A percentile compares a stretch with the other conserved stretches of the same genome.
Conservation (phyloP, 2,797 vertebrate species). For the Eremophila alpestris region DNA sequence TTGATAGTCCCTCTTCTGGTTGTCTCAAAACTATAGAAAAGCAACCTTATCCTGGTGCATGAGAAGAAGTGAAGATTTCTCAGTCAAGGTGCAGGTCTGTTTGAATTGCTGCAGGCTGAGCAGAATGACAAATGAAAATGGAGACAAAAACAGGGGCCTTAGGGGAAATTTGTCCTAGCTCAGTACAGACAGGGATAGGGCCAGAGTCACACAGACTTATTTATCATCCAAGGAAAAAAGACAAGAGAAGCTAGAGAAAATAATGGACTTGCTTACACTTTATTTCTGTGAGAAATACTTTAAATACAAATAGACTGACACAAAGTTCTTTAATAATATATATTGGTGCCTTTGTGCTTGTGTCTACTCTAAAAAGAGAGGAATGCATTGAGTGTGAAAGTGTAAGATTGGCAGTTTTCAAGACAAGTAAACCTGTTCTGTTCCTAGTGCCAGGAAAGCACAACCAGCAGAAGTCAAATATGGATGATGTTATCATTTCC, state of each 20-base stretch:
- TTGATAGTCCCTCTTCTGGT: neutral
- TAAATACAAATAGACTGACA: neutral
- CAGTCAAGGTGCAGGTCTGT: conserved; percentile 39
- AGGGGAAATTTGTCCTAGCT: conserved; percentile 53
- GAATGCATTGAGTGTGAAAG: neutral
- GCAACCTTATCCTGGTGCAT: conserved; percentile 18
- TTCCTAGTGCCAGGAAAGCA: neutral
- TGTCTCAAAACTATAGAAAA: conserved; percentile 25
- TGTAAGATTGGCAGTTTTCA: neutral
- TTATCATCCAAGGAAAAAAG: neutral
- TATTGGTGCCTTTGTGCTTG: neutral
- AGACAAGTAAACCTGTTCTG: neutral
- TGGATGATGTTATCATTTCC: neutral
- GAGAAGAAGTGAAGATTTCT: conserved; percentile 49
- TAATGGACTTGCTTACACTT: neutral
- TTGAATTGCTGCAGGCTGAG: conserved; percentile 50
- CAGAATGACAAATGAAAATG: conserved; percentile 57
- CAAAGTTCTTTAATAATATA: neutral
- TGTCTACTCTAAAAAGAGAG: neutral
- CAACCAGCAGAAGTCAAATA: neutral
- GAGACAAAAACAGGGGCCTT: conserved; percentile 22
- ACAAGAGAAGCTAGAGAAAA: neutral
- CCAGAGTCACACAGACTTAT: neutral
- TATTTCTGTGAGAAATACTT: conserved; percentile 19
- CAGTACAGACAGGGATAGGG: conserved; percentile 8